Conservation (phyloP, 2,113 vertebrate genomes). For the Myrmophylax atrothorax region DNA sequence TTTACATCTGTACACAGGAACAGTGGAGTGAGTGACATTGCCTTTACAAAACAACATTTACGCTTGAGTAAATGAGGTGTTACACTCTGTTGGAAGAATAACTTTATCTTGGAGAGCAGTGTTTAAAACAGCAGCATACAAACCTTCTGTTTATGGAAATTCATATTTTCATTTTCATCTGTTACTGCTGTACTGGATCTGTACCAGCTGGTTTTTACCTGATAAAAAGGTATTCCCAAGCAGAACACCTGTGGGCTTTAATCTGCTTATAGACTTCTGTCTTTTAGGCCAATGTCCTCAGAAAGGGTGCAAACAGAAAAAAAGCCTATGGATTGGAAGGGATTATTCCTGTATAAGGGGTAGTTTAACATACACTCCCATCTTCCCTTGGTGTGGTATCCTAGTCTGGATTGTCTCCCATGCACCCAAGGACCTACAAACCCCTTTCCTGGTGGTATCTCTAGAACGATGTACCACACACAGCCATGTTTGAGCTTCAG, state of each 20-base stretch:
- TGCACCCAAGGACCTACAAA: not conserved
- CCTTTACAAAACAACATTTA: not conserved
- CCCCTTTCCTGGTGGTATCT: not conserved
- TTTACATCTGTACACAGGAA: constrained; percentile 8
- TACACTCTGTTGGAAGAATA: not conserved
- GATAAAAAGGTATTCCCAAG: not conserved
- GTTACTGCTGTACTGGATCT: not conserved
- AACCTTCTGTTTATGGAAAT: not conserved
- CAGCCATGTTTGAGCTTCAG: not conserved
- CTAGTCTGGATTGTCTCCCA: not conserved
- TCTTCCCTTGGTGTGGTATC: not conserved
- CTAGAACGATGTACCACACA: not conserved
- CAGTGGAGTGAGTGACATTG: not conserved
- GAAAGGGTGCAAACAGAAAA: not conserved
- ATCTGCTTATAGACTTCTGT: not conserved
- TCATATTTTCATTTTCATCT: not conserved
- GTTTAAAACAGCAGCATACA: not conserved
- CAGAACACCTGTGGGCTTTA: not conserved
- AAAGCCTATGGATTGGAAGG: not conserved
- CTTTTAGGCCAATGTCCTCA: not conserved
- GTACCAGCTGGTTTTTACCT: not conserved
- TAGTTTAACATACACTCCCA: not conserved
- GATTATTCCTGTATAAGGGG: not conserved
- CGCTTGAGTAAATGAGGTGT: not conserved
- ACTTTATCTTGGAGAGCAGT: not conserved